Base-by-base conservation (phyloP, 2,797 vertebrate genomes). In the Semaprochilodus insignis region DNA sequence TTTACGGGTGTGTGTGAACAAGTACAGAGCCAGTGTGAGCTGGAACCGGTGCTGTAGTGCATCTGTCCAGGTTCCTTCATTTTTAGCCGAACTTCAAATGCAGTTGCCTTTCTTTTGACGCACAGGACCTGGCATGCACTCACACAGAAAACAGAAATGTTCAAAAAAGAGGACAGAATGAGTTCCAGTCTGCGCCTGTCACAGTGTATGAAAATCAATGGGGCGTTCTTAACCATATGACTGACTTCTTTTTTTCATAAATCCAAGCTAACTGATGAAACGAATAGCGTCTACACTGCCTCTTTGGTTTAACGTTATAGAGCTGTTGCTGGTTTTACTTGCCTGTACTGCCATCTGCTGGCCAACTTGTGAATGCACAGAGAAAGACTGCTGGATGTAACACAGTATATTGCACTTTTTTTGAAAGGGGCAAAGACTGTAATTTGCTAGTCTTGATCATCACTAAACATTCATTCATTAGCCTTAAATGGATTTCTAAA, bases 131-230 rank as follows among this genome's bases (percentile, higher is more conserved):
- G 81, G 83, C 60, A 6, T 57, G 19, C 52, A 21, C 65, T 83
- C 80, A 82, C 80, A 75, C 66, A 72, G 60, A 76, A 81, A 76
- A n/a, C 31, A 80, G 69, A 36, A 69, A 65, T 71, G 73, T 84
- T 73, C 52, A 67, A 80, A 78, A 78, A 67, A 71, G 6, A 74
- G 66, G 67, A 78, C 80, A 80, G 77, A 84, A 71, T 80, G 55
- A 76, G 83, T 90, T 89, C 67, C 84, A 88, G 86, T 87, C 77
- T 85, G 67, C 85, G 81, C 77, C 52, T 87, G 85, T 86, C 87
- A 90, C 89, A 88, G 75, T 81, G 76, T 86, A 87, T 90, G 87
- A 90, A 87, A 87, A 75, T 91, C 73, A 92, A 27, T 89, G 87
- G 77, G 84, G 78, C 83, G 77, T 87, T 83, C 57, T 48, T 63